Evolutionary conservation across 2,113 vertebrate genomes (phyloP).

Genomic region (Megalops atlanticus): DNA sequence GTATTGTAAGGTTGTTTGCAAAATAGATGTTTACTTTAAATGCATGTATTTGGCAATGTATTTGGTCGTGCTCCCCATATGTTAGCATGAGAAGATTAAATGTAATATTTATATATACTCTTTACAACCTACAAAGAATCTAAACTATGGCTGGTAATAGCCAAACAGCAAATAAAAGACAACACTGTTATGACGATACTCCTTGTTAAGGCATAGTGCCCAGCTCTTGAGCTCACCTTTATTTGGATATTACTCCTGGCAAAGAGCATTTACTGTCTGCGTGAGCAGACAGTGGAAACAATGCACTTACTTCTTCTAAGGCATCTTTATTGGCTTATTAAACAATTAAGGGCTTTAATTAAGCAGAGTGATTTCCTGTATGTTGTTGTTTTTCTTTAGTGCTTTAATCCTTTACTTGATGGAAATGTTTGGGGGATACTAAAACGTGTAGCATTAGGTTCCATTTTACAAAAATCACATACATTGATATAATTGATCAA

Average conservation of each 20-base stretch:
- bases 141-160: neutral
- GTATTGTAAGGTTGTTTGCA: too few relatives aligned
- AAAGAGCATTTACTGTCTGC: neutral
- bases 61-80: neutral
- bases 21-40: too few relatives aligned
- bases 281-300: neutral
- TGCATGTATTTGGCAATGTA: neutral
- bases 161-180: neutral
- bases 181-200: neutral
- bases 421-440: neutral
- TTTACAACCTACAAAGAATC: too few relatives aligned
- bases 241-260: neutral
- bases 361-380: neutral
- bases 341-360: neutral
- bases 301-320: neutral
- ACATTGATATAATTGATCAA: too few relatives aligned
- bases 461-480: too few relatives aligned
- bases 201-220: neutral
- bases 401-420: neutral
- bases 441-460: neutral
- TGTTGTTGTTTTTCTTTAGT: neutral
- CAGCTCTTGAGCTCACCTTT: constrained; percentile 17
- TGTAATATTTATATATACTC: neutral
- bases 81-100: neutral
- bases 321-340: constrained; percentile 12